Evolutionary conservation across 2,888 invertebrate species (phyloP).

Genomic region (Acleris holmiana): DNA sequence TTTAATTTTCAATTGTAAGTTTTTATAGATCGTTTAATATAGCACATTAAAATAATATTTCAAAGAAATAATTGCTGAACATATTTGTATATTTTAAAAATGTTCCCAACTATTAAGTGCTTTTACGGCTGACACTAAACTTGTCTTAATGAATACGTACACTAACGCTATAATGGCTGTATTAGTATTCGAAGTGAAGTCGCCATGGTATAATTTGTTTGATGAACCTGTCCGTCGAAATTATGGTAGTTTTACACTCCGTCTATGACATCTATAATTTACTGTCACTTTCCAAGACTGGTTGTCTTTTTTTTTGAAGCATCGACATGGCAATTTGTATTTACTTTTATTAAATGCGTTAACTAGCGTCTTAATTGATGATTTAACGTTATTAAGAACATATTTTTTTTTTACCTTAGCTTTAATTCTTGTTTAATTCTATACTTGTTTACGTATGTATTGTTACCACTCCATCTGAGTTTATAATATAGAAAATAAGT

Average conservation of each 20-base stretch:
- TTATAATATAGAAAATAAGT: too few relatives aligned
- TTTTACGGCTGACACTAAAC: too few relatives aligned
- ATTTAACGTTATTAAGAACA: background rate
- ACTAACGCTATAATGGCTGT: constrained; percentile 12
- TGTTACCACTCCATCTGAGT: too few relatives aligned
- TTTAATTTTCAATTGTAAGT: too few relatives aligned
- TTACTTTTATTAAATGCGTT: background rate
- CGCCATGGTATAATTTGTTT: constrained; percentile 14
- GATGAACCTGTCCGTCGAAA: constrained; percentile 16
- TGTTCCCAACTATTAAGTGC: too few relatives aligned
- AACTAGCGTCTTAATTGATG: background rate
- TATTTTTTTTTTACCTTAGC: too few relatives aligned
- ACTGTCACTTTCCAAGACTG: constrained; percentile 5
- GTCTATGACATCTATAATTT: constrained; percentile 21
- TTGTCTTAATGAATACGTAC: background rate
- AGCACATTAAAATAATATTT: too few relatives aligned
- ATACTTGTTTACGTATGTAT: too few relatives aligned
- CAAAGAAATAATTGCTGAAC: too few relatives aligned
- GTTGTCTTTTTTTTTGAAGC: background rate
- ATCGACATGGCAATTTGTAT: background rate
- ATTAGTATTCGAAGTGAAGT: constrained; percentile 8
- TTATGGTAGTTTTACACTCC: constrained; percentile 20
- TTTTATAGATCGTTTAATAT: too few relatives aligned
- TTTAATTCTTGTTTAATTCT: too few relatives aligned
- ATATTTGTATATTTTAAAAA: too few relatives aligned